A percentile compares a stretch with the other conserved stretches of the same genome.
Conservation (phyloP, 2,797 vertebrate genomes). For the Sternarchorhynchus goeldii region DNA sequence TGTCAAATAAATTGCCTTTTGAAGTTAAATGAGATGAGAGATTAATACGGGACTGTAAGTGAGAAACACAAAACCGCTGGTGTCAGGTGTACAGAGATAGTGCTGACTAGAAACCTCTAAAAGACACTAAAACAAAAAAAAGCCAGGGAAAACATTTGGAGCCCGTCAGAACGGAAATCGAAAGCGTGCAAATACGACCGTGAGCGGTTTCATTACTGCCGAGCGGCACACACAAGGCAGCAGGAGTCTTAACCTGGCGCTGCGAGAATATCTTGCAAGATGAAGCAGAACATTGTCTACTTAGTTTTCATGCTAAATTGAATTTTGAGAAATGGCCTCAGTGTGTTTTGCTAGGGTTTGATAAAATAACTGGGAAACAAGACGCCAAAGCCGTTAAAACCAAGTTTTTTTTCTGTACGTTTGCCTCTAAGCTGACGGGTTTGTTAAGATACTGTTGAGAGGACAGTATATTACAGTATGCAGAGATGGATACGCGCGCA, state of each 20-base stretch:
- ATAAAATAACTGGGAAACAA: background rate
- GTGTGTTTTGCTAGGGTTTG: background rate
- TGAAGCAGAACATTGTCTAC: background rate
- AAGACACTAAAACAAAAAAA: too few relatives aligned
- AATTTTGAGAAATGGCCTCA: background rate
- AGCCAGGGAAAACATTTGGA: too few relatives aligned
- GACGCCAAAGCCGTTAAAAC: background rate
- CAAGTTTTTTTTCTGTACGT: background rate
- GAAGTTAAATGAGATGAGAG: background rate
- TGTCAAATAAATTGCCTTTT: too few relatives aligned
- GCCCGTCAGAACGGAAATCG: background rate
- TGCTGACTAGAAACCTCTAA: too few relatives aligned
- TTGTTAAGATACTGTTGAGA: background rate
- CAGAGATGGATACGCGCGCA: constrained; percentile 38
- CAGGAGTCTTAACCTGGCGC: background rate
- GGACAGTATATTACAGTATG: constrained; percentile 37
- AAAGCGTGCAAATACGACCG: background rate
- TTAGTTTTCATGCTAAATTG: background rate
- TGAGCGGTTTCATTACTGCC: background rate
- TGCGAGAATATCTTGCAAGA: constrained; percentile 13
- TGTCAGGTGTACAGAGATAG: background rate
- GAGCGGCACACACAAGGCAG: background rate
- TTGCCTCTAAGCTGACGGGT: constrained; percentile 1
- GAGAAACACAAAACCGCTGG: background rate
- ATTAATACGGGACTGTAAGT: background rate